A percentile compares a stretch with the other conserved stretches of the same genome.
Conservation (phyloP, 2,888 invertebrate species). For the Brachyptera putata region DNA sequence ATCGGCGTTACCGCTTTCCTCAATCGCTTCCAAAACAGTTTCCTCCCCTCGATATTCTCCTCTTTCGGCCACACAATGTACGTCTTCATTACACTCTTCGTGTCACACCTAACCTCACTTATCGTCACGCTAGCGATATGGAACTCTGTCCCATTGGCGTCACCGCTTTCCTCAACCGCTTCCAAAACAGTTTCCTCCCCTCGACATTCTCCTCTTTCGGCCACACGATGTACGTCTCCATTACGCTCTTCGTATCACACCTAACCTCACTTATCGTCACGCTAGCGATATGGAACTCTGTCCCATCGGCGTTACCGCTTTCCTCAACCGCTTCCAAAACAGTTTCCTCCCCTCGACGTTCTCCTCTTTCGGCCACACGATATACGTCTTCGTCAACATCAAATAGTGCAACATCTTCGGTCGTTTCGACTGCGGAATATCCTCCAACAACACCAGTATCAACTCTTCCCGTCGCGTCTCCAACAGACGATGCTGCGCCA, state of each 20-base stretch:
- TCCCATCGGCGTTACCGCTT: neutral
- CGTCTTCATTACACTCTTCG: constrained; percentile 39
- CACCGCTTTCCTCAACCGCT: constrained; percentile 38
- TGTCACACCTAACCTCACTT: too few species aligned
- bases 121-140: neutral
- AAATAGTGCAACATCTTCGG: constrained; percentile 61
- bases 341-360: constrained; percentile 38
- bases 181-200: constrained; percentile 47
- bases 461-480: constrained; percentile 60
- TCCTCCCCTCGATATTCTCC: constrained; percentile 37
- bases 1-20: neutral
- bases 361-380: constrained; percentile 57
- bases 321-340: constrained; percentile 48
- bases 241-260: too few species aligned
- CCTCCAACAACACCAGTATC: constrained; percentile 60
- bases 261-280: neutral
- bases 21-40: constrained; percentile 48
- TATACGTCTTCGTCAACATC: constrained; percentile 65
- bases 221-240: constrained; percentile 66
- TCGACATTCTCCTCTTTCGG: constrained; percentile 43
- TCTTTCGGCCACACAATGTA: too few species aligned
- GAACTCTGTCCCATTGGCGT: neutral
- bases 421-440: constrained; percentile 55
- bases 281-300: neutral
- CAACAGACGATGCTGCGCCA: constrained; percentile 61